Base-by-base conservation (phyloP, 1,140 invertebrate genomes). In the Bombus haemorrhoidalis region DNA sequence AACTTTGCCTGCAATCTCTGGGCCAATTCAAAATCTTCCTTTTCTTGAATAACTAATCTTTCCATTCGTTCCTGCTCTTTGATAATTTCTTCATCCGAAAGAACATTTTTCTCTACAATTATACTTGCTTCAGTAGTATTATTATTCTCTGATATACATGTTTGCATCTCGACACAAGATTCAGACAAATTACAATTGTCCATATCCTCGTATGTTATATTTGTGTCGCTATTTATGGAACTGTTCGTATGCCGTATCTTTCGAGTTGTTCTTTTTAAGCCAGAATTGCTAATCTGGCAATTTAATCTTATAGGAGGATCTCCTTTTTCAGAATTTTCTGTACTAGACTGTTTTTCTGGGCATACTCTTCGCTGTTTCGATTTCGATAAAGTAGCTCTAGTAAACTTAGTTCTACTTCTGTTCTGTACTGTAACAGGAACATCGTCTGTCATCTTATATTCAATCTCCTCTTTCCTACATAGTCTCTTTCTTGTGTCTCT, bases 1-100 rank as follows among this genome's bases (percentile, higher is more conserved):
- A 94, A 95, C 41, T 94, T 89, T 0, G 92, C 92, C 69, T 95
- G 95, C 53, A 95, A 87, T 83, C 92, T 92, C 43, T 90, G 81
- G 0, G 94, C 94, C 2, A 95, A 37, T 59, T 95, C 94, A 39
- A 93, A 94, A 83, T 95, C 95, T 77, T 93, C 88, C 77, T 93
- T 93, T 47, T 95, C 95, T 34, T 95, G 95, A 8, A 91, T 76
- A 12, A 94, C 81, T 22, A 94, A 47, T 57, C 87, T 89, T 41
- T 95, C 94, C 18, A 95, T 93, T 75, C 92, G 87, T 47, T 93
- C 85, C 53, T 95, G 94, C 47, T 95, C 92, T 15, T 92, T 86
- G 22, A 95, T 88, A 6, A 93, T 87, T 0, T 93, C 92, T 1
- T 90, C 82, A 41, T 93, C 82, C n/a, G 90, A 81, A 15, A 85